A percentile compares a stretch with the other conserved stretches of the same genome.
Conservation (phyloP, 2,113 vertebrate species). For the Dromas ardeola region DNA sequence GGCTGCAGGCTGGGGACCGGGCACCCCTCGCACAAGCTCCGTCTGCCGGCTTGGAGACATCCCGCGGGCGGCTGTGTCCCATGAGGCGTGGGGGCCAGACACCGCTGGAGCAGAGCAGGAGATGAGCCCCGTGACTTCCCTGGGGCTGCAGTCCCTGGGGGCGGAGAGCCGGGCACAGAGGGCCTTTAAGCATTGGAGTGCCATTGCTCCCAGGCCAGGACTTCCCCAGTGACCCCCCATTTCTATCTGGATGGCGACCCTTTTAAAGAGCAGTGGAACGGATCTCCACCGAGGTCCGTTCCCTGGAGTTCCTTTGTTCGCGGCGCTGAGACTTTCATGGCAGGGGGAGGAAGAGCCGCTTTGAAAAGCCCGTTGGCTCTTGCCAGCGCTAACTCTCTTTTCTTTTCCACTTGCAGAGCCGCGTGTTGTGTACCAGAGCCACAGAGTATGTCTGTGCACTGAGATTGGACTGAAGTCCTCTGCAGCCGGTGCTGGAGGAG, state of each 20-base stretch:
- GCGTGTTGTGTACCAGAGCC: constrained; percentile 33
- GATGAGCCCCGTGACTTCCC: not conserved
- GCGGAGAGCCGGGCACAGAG: not conserved
- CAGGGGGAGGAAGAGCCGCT: constrained; percentile 50
- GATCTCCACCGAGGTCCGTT: constrained; percentile 50
- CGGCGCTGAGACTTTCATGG: constrained; percentile 16
- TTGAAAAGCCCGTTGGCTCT: constrained; percentile 35
- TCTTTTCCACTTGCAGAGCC: constrained; percentile 62
- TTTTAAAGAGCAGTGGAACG: constrained; percentile 42
- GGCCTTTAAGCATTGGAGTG: not conserved
- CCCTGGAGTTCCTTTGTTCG: constrained; percentile 46
- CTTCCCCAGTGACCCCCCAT: constrained; percentile 4
- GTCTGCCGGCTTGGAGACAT: rapidly evolving
- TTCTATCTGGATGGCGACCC: constrained; percentile 12
- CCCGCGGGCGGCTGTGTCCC: rapidly evolving
- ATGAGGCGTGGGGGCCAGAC: rapidly evolving
- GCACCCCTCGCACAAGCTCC: not conserved
- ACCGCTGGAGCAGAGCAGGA: not conserved
- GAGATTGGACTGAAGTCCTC: constrained; percentile 41
- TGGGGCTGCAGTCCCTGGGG: not conserved
- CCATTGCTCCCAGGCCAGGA: constrained; percentile 13
- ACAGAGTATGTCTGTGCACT: constrained; percentile 53
- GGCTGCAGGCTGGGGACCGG: not conserved
- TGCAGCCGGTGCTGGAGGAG: not conserved
- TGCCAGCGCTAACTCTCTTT: constrained; percentile 40